Evolutionary conservation across 2,888 invertebrate genomes (phyloP), one percentile per base, ranked within the genome.

Genomic region (Lampropteryx suffumata): DNA sequence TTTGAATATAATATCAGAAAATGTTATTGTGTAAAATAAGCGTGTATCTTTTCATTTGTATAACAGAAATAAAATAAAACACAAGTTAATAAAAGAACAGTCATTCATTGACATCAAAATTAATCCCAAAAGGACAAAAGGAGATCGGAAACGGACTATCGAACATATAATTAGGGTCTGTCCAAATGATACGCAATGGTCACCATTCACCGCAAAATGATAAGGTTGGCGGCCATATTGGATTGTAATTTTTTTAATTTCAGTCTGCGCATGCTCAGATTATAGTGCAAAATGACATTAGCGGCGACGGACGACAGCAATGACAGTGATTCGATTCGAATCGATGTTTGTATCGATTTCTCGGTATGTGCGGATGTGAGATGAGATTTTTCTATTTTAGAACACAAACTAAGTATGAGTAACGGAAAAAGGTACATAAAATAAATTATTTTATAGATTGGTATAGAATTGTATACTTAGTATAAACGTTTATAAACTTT

Each of bases 201-300:
- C 79, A 77, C 78, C 76, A 71, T 72, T 68, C 67, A 66, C 67
- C 74, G 74, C 77, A 76, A 89, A 88, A 89, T 88, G 86, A 89
- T 84, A 87, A 74, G 79, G 75, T 54, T 77, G 72, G 72, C 76
- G 66, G 79, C 78, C 82, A 77, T 83, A 73, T 80, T 76, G 74
- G 62, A 57, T 67, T 62, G 69, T 82, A 84, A 85, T 87, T 84
- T 80, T 67, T 62, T 68, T 82, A 84, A 85, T 87, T 84, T 80
- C 64, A 75, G 74, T 61, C 62, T 80, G 79, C 74, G 77, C 76
- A 72, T 63, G 76, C 75, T 71, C 78, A 83, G 85, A 89, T 89
- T 88, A 86, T 78, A 84, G 84, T 76, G 81, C 76, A 60, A 73
- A 35, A 63, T 57, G 65, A 68, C 69, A 81, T 82, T 82, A 79